Evolutionary conservation across 2,113 vertebrate genomes (phyloP), one percentile per base, ranked within the genome.

Genomic region (Calyptommatus sinebrachiatus): DNA sequence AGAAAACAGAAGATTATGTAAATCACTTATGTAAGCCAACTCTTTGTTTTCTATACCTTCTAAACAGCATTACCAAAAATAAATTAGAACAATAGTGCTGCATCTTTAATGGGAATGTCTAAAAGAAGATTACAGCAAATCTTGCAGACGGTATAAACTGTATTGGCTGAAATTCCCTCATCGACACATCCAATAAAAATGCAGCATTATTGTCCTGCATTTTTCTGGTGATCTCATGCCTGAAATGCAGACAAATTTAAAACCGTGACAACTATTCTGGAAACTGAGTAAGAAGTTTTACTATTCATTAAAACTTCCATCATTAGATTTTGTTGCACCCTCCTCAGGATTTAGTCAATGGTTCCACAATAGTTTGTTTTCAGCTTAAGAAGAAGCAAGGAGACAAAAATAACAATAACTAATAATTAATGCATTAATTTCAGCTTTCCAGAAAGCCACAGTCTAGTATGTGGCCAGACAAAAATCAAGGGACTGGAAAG

Each of bases 391-490:
- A 57, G 18, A 48, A 5, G 28, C 31, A 12, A 22, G 67, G 57
- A 50, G 62, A 20, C 14, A 18, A 57, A 57, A 45, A 73, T 35
- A 68, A 35, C 50, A 60, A 31, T 18, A 1, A 10, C 61, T 73
- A 83, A 73, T 60, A 77, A 73, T 46, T 24, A 9, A 73, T 73
- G 29, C 16, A 66, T 73, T 60, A 66, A 72, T 72, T 45, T 46
- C 26, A 60, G 10, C 3, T 45, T 66, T 77, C 21, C 31, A 73
- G 71, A 80, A 73, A 62, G 48, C 48, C 22, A 67, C 31, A 60
- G 28, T 72, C 8, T 24, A 72, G 26, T 20, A 7, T 31, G 26
- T 18, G 41, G 53, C 48, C 20, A 72, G 21, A 31, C 57, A n/a
- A 73, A 21, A 83, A 35, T 57, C 61, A 77, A 45, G 11, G 20